phyloP scores from a whole-genome alignment of 2,888 invertebrate species.

The Lydus trimaculatus region DNA sequence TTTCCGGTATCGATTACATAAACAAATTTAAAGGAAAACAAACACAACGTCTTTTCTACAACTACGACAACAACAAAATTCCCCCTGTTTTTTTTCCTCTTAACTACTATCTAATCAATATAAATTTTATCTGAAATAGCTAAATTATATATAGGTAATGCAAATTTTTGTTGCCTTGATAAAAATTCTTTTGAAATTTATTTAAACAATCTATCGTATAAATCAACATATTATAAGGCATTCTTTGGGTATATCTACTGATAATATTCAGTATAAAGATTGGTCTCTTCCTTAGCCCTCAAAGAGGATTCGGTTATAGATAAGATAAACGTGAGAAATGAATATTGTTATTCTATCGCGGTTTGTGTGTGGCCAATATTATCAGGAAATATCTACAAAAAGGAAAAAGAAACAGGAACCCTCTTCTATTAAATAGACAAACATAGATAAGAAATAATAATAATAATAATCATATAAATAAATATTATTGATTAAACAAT shows the following conservation, averaged over 20 bases:
- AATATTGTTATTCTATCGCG: slow-evolving; percentile 1
- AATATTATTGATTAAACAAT: neutral
- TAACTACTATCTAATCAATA: too few species aligned
- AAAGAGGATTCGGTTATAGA: neutral
- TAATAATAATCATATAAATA: neutral
- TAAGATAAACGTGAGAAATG: slow-evolving; percentile 1
- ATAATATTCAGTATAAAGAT: neutral
- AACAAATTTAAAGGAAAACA: neutral
- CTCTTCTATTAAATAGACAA: neutral
- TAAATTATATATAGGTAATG: too few species aligned
- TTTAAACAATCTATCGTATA: neutral
- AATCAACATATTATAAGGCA: neutral
- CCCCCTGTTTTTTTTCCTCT: too few species aligned
- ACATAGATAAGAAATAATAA: neutral
- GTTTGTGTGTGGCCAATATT: neutral
- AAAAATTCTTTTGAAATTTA: neutral
- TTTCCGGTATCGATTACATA: slow-evolving; percentile 14
- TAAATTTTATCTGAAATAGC: too few species aligned
- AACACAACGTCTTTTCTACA: too few species aligned
- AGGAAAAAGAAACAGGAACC: neutral
- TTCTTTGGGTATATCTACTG: neutral
- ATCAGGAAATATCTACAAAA: neutral
- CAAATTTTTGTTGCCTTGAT: too few species aligned
- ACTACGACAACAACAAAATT: too few species aligned
- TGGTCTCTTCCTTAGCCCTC: neutral